phyloP scores from a whole-genome alignment of 2,113 vertebrate species.

The Macroglossus sobrinus region DNA sequence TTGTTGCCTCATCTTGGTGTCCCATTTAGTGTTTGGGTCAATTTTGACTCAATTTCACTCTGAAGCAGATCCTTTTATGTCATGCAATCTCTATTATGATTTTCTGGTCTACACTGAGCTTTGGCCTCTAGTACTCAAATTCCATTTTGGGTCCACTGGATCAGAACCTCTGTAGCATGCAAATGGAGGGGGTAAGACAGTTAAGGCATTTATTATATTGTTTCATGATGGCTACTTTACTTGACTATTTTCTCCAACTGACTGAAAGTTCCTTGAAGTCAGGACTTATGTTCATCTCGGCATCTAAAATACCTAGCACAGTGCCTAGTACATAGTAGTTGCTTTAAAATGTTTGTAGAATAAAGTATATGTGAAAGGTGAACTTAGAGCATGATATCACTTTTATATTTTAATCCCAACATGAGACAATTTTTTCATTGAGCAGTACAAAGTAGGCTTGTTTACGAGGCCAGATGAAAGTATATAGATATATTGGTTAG shows the following conservation, averaged over 20 bases:
- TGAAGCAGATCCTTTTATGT: background rate
- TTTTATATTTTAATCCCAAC: background rate
- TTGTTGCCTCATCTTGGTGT: background rate
- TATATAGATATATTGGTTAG: background rate
- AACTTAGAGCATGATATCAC: background rate
- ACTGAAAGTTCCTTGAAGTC: background rate
- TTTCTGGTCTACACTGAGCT: background rate
- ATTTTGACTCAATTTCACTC: slow-evolving; percentile 13
- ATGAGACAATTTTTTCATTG: background rate
- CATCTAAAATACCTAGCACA: background rate
- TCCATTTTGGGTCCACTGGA: background rate
- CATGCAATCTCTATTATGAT: background rate
- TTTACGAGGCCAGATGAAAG: background rate
- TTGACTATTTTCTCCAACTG: background rate
- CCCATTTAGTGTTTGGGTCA: background rate
- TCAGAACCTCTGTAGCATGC: background rate
- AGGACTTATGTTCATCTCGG: background rate
- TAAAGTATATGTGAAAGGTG: background rate
- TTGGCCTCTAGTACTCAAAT: background rate
- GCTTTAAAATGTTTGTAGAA: background rate
- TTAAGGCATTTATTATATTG: background rate
- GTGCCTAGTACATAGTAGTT: background rate
- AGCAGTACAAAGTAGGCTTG: background rate
- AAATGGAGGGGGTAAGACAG: background rate
- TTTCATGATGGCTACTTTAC: background rate